Evolutionary conservation across 2,113 vertebrate genomes (phyloP), one percentile per base, ranked within the genome.

Genomic region (Eublepharis macularius): DNA sequence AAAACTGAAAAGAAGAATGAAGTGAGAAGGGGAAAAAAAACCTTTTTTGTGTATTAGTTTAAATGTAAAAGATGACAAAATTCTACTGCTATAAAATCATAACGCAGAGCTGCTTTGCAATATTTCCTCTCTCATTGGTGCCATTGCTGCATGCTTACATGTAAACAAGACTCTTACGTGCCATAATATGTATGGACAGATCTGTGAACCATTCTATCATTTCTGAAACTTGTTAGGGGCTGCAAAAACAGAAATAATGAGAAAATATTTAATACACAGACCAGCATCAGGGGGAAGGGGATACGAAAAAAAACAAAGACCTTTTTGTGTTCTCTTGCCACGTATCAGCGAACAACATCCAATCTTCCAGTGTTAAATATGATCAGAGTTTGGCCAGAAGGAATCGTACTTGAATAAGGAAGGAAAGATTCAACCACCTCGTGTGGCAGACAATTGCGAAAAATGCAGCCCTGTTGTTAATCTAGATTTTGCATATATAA

Each of bases 181-280:
- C 86, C 87, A 9, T 8, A 79, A 57, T 21, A 83, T 32, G 26
- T 39, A 86, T 91, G 92, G 86, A 72, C 3, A 0, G 87, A 89
- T 80, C 82, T 84, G 87, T 90, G 89, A 93, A 89, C 90, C 92
- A 92, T 91, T 88, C 81, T 79, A 57, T 91, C 87, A 86, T 94
- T 95, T 91, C 90, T 91, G 94, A 95, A 95, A 94, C 90, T 95
- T 95, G 87, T 86, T 86, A 92, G 88, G 90, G 93, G 91, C 94
- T 94, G 90, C 89, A 92, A 94, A 88, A 84, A 88, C 91, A 95
- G 94, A 95, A 92, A 93, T 86, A 94, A 90, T 83, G 88, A 96
- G 93, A 94, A 95, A 94, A 95, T 94, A 94, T 91, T 94, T 94
- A 92, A 91, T 90, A 63, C 89, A 81, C 92, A 91, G 93, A 90